phyloP scores from a whole-genome alignment of 2,113 vertebrate species.

The Siniperca knerii region DNA sequence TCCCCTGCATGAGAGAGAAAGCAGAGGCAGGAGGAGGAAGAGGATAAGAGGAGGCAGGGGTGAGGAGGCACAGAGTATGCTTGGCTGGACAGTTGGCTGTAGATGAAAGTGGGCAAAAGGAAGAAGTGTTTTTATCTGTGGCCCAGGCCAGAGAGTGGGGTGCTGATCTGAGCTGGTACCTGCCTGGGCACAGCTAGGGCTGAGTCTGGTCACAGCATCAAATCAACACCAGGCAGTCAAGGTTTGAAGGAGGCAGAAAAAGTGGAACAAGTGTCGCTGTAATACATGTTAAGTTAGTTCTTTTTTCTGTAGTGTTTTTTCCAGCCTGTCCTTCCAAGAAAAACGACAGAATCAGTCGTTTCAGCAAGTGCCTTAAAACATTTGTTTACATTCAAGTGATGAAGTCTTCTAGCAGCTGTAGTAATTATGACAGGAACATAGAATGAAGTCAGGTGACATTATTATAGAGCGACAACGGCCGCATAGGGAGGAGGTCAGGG shows the following conservation, averaged over 20 bases:
- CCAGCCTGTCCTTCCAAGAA: background rate
- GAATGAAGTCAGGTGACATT: background rate
- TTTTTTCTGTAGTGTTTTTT: background rate
- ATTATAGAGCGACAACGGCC: background rate
- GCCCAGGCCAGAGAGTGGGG: constrained; percentile 60
- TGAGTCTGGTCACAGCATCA: constrained; percentile 52
- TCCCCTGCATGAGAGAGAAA: constrained; percentile 55
- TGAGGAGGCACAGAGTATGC: constrained; percentile 70
- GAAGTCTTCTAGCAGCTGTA: background rate
- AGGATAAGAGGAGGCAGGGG: constrained; percentile 69
- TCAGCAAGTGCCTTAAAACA: background rate
- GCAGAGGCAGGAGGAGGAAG: constrained; percentile 62
- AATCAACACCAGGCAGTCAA: constrained; percentile 41
- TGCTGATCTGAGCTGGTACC: constrained; percentile 76
- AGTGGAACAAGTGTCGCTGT: background rate
- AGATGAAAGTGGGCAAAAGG: constrained; percentile 85
- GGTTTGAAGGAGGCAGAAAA: constrained; percentile 28
- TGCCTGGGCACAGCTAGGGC: constrained; percentile 68
- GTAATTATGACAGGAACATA: too few relatives aligned
- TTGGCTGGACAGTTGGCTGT: constrained; percentile 77
- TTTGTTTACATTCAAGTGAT: background rate
- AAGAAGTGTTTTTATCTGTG: constrained; percentile 79
- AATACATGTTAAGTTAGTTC: background rate
- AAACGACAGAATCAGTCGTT: background rate
- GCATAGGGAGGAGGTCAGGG: background rate